Evolutionary conservation across 1,140 invertebrate genomes (phyloP).

Genomic region (Amphibalanus amphitrite): DNA sequence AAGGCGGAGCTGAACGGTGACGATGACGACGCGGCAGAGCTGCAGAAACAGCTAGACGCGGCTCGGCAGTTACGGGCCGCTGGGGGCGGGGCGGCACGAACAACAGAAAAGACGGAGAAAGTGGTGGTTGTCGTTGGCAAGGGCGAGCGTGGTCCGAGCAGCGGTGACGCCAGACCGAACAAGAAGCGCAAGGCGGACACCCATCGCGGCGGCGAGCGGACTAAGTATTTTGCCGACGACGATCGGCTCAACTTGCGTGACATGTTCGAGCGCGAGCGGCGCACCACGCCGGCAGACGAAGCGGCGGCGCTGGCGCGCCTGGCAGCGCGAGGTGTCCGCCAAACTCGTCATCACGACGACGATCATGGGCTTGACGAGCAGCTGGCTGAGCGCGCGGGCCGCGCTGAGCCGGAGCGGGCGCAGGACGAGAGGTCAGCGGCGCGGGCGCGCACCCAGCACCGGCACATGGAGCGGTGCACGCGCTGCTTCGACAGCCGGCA

Average conservation of each 20-base stretch:
- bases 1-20: slow-evolving; percentile 76
- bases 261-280: slow-evolving; percentile 82
- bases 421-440: neutral
- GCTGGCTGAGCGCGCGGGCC: slow-evolving; percentile 22
- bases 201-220: slow-evolving; percentile 47
- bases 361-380: slow-evolving; percentile 36
- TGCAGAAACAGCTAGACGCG: slow-evolving; percentile 53
- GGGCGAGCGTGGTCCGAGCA: slow-evolving; percentile 3
- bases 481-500: slow-evolving; percentile 62
- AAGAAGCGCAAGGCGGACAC: slow-evolving; percentile 42
- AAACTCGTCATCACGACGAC: slow-evolving; percentile 18
- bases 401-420: neutral
- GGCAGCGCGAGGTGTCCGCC: slow-evolving; percentile 28
- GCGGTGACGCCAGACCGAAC: slow-evolving; percentile 25
- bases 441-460: slow-evolving; percentile 27
- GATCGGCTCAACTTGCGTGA: slow-evolving; percentile 68
- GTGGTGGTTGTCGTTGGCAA: slow-evolving; percentile 9
- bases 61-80: slow-evolving; percentile 34
- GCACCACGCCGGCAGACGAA: slow-evolving; percentile 57
- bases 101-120: slow-evolving; percentile 7
- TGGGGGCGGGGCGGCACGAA: slow-evolving; percentile 8
- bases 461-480: slow-evolving; percentile 54
- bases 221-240: slow-evolving; percentile 77
- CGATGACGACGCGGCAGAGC: slow-evolving; percentile 37
- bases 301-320: slow-evolving; percentile 60